Evolutionary conservation across 1,140 invertebrate genomes (phyloP), one percentile per base, ranked within the genome.

Genomic region (Dreissena polymorpha): DNA sequence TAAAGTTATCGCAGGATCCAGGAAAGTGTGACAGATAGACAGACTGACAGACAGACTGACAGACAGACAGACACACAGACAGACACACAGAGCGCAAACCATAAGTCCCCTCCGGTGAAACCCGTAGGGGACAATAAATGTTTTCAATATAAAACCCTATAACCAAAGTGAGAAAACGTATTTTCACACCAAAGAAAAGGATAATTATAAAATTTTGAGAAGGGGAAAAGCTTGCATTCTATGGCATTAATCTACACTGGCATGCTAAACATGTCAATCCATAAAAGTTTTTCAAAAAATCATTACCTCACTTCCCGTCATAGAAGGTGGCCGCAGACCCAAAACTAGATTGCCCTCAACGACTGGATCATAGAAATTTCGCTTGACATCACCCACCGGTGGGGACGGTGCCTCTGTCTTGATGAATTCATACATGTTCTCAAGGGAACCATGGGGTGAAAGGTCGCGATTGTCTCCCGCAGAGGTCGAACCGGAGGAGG

Each of bases 361-460:
- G 50, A 84, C 70, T 10, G 89, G 89, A 73, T 89, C 87, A 76
- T 89, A 89, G 29, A 80, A 80, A 51, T 89, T 86, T 6, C 85
- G 83, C 7, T 80, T 84, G 2, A 39, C 39, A 21, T 85, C 83
- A 14, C 71, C 51, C 16, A 76, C 64, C 5, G 86, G 86, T 2
- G 87, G 86, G 6, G 73, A 69, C 13, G 86, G 86, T 18, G 84
- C 85, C 64, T 90, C 90, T 7, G 88, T 88, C 10, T 88, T 86
- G 53, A 91, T 91, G 27, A 89, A 86, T 82, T 91, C 91, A 55
- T 91, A 91, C 55, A 91, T 74, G 63, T 91, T 91, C 23, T 91
- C 91, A 23, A 91, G 71, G 0, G 91, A 91, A 0, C 89, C 91
- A 50, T 89, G 83, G 18, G 91, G 91, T 55, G 91, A 91, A 29